phyloP scores from a whole-genome alignment of 1,140 invertebrate species.

The Temnothorax longispinosus region DNA sequence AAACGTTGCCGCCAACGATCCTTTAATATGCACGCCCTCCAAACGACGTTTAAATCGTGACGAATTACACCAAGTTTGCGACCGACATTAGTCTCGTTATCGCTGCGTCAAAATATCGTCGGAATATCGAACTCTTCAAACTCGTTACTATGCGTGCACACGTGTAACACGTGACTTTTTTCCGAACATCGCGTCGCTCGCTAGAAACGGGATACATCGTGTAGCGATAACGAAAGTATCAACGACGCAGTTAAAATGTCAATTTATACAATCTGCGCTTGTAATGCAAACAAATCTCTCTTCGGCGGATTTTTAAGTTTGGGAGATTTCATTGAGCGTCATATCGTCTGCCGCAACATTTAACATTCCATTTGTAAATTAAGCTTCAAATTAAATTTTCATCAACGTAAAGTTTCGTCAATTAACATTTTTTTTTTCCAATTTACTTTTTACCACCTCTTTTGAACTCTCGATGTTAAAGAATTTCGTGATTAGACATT shows the following conservation, averaged over 20 bases:
- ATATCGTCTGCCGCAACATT: neutral
- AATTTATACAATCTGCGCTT: neutral
- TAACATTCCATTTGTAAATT: slow-evolving; percentile 23
- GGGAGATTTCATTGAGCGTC: neutral
- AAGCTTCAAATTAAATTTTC: slow-evolving; percentile 36
- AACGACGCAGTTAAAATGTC: neutral
- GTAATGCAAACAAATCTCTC: neutral
- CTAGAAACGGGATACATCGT: neutral
- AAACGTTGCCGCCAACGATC: slow-evolving; percentile 22
- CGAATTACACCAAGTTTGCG: neutral
- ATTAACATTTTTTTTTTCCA: neutral
- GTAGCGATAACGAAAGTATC: neutral
- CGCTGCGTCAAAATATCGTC: neutral
- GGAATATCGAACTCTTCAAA: slow-evolving; percentile 20
- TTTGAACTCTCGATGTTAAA: neutral
- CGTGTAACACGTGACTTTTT: neutral
- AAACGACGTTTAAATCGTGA: slow-evolving; percentile 39
- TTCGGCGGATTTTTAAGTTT: neutral
- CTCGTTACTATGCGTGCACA: neutral
- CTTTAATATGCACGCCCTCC: slow-evolving; percentile 26
- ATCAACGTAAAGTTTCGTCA: neutral
- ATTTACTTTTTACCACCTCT: no score
- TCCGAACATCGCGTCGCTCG: neutral
- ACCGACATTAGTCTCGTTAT: slow-evolving; percentile 5
- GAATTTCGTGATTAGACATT: slow-evolving; percentile 15